Base-by-base conservation (phyloP, 2,797 vertebrate genomes). In the Paratrypauchen microcephalus region DNA sequence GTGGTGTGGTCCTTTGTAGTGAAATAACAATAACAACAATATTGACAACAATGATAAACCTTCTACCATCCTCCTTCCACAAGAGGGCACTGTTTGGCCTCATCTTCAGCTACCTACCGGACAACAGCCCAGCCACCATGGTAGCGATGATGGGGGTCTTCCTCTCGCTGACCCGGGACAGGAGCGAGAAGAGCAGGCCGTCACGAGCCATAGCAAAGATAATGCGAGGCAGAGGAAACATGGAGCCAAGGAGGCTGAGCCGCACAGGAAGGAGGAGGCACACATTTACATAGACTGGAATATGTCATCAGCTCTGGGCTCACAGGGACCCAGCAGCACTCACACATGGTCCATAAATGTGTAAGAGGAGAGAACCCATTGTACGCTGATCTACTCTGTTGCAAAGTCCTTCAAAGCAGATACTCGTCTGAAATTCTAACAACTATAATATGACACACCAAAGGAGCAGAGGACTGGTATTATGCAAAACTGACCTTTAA, bases 151-250 rank as follows among this genome's bases (percentile, higher is more conserved):
- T 69, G 69, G 91, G 91, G 30, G 81, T 91, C 83, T 89, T 93
- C 83, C 88, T 83, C 82, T 88, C 64, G 54, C 91, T 91, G 88
- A 91, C 72, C 78, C 61, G 76, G 0, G 91, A 86, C 87, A 93
- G 76, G 86, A 88, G 91, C 0, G 81, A 90, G 87, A 93, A 92
- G 75, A 92, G 86, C 70, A 94, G 91, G 62, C 93, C 82, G 52
- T 93, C 90, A 0, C 83, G 64, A 68, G 89, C 90, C 93, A 93
- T 92, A 76, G 91, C 87, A 90, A 87, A 93, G 87, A 93, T 87
- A 83, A 93, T 90, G 76, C 88, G 86, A 32, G 90, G 90, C 55
- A 93, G 86, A 0, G 91, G 91, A 84, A 93, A 93, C 91, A 93
- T 91, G 88, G 91, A 91, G 83, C 92, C 90, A n/a, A 93, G 88